A percentile compares a stretch with the other conserved stretches of the same genome.
Conservation (phyloP, 2,888 invertebrate genomes). For the Nineta flava region DNA sequence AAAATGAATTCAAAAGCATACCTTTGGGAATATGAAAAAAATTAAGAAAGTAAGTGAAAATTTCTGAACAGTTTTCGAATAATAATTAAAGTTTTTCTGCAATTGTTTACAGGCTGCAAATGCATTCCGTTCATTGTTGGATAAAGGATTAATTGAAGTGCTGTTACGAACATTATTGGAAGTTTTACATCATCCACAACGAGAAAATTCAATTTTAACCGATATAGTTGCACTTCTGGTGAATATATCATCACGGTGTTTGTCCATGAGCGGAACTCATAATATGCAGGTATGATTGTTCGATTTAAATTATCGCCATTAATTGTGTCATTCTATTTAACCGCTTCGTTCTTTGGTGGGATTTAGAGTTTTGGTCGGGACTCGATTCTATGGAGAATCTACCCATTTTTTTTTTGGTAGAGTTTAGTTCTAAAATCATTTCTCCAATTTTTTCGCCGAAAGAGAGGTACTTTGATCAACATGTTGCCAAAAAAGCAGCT, state of each 20-base stretch:
- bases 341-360: no score
- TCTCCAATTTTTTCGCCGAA: no score
- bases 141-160: slow-evolving; percentile 30
- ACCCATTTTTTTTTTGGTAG: no score
- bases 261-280: slow-evolving; percentile 27
- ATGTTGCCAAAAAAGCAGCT: no score
- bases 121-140: slow-evolving; percentile 23
- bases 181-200: not conserved
- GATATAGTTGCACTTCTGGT: slow-evolving; percentile 27
- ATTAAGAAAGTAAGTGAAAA: not conserved
- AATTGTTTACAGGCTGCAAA: slow-evolving; percentile 20
- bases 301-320: no score
- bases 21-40: not conserved
- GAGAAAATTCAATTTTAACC: slow-evolving; percentile 18
- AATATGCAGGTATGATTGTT: slow-evolving; percentile 25
- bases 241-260: slow-evolving; percentile 24
- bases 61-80: not conserved
- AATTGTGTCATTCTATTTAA: no score
- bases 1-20: not conserved
- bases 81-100: not conserved
- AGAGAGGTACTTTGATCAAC: no score
- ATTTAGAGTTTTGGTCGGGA: not conserved
- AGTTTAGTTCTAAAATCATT: no score
- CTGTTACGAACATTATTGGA: slow-evolving; percentile 25
- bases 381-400: no score